Conservation (phyloP, 2,888 invertebrate species). For the Epistrophella euchroma region DNA sequence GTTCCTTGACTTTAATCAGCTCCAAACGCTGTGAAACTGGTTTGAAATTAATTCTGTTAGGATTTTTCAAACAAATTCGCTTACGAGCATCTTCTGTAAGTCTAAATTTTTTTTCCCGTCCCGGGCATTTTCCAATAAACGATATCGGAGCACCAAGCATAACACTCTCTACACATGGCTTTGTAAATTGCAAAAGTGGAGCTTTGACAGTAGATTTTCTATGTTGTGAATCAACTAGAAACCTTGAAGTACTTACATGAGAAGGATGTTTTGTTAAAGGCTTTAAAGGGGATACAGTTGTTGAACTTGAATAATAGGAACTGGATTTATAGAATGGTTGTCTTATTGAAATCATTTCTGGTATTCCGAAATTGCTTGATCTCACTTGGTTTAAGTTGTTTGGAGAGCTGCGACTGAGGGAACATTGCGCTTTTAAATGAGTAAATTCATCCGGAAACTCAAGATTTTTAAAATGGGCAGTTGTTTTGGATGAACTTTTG, state of each 20-base stretch:
- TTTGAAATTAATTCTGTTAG: conserved; percentile 78
- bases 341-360: conserved; percentile 18
- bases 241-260: neutral
- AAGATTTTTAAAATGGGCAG: conserved; percentile 31
- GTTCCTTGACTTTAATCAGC: conserved; percentile 78
- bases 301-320: neutral
- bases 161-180: conserved; percentile 79
- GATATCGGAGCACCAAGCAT: conserved; percentile 78
- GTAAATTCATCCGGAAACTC: conserved; percentile 42
- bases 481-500: conserved; percentile 14
- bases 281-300: neutral
- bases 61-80: conserved; percentile 80
- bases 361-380: neutral
- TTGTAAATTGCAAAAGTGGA: conserved; percentile 75
- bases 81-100: conserved; percentile 82
- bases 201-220: neutral
- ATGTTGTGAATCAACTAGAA: conserved; percentile 21
- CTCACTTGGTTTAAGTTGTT: neutral
- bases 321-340: neutral
- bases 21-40: conserved; percentile 76
- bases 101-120: conserved; percentile 77
- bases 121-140: conserved; percentile 79
- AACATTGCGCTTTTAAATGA: neutral
- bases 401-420: neutral
- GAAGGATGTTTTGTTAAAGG: conserved; percentile 1